These are phyloP conservation scores for Oryctes rhinoceros DNA, from an alignment of 1,140 invertebrate species.

Conservation along the genomic window DNA sequence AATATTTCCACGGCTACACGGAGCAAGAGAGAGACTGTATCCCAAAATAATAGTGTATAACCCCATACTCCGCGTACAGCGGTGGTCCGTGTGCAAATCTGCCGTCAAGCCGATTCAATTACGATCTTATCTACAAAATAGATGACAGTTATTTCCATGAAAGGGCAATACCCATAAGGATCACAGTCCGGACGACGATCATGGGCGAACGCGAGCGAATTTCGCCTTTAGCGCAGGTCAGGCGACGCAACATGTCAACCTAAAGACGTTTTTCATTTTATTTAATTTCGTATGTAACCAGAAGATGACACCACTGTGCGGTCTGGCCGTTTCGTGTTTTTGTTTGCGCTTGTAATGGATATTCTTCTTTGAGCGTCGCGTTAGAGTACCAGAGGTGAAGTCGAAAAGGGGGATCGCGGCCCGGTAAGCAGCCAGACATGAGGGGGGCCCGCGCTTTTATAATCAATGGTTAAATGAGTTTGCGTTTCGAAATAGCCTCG, in stretches of 20 bases:
- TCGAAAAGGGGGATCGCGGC: background rate
- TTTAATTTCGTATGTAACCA: slow-evolving; percentile 55
- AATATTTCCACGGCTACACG: slow-evolving; percentile 46
- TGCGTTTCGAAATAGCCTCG: slow-evolving; percentile 44
- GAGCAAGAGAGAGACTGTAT: slow-evolving; percentile 46
- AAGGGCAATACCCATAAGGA: slow-evolving; percentile 59
- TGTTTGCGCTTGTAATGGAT: slow-evolving; percentile 51
- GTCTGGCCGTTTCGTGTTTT: slow-evolving; percentile 48
- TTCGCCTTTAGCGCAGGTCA: slow-evolving; percentile 47
- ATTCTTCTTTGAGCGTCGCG: slow-evolving; percentile 42
- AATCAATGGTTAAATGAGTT: slow-evolving; percentile 48
- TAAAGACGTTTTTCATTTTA: slow-evolving; percentile 57
- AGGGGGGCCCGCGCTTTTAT: slow-evolving; percentile 36
- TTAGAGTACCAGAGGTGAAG: slow-evolving; percentile 7
- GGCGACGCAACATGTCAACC: slow-evolving; percentile 49
- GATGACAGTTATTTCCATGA: slow-evolving; percentile 63
- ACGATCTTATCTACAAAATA: slow-evolving; percentile 62
- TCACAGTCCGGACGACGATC: slow-evolving; percentile 30
- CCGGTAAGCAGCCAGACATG: background rate
- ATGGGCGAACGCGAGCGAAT: slow-evolving; percentile 21
- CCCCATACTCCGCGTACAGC: slow-evolving; percentile 50
- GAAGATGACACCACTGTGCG: slow-evolving; percentile 51
- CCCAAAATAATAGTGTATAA: slow-evolving; percentile 58
- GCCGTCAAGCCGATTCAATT: slow-evolving; percentile 62
- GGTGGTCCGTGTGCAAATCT: slow-evolving; percentile 61